Percentiles rank a stretch among this genome's conserved stretches.
phyloP scores from a whole-genome alignment of 2,113 vertebrate species.

The Argyrosomus japonicus region DNA sequence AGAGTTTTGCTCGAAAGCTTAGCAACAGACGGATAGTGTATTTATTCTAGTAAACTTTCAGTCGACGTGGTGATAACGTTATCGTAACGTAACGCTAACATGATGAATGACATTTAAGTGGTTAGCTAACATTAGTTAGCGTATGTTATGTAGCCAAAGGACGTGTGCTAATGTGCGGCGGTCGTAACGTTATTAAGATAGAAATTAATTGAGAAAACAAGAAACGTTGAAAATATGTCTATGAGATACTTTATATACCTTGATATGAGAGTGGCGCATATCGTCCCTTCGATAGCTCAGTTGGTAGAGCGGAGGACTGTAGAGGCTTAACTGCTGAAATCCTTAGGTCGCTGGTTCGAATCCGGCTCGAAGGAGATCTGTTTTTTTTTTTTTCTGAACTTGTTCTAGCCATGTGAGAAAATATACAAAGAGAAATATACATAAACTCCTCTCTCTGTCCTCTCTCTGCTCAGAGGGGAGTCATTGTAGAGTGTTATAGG shows the following conservation, averaged over 20 bases:
- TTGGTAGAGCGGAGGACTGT: constrained; percentile 78
- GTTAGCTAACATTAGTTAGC: rapidly evolving
- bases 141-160: no score
- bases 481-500: no score
- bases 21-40: neutral
- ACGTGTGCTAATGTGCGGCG: neutral
- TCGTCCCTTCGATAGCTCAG: constrained; percentile 76
- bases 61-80: neutral
- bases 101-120: no score
- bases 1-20: neutral
- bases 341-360: constrained; percentile 83
- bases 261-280: no score
- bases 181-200: neutral
- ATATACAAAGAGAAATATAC: no score
- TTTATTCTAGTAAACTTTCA: neutral
- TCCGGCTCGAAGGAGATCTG: constrained; percentile 77
- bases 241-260: no score
- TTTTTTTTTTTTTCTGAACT: neutral
- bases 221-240: no score
- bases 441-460: no score
- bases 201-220: neutral
- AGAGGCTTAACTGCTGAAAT: constrained; percentile 13
- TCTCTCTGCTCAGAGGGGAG: no score
- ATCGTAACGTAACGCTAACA: neutral
- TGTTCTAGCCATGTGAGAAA: no score